Conservation (phyloP, 2,113 vertebrate species). For the Sigmodon hispidus region DNA sequence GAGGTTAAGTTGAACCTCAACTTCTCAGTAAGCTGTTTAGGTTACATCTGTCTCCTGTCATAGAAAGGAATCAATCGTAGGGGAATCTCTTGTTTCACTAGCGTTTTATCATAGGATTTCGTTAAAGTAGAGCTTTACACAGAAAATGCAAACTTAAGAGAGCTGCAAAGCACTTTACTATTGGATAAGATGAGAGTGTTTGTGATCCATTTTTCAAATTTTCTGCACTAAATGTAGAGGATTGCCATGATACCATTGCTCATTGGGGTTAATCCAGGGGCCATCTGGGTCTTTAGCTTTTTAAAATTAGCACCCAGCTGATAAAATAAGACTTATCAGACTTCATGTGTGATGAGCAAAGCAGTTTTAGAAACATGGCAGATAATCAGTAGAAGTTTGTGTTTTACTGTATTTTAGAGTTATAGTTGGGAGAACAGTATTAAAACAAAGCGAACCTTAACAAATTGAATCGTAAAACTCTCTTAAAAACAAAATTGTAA, state of each 20-base stretch:
- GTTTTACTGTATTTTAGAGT: conserved; percentile 30
- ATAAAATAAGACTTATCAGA: conserved; percentile 42
- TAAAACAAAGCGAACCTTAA: conserved; percentile 4
- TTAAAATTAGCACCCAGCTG: conserved; percentile 29
- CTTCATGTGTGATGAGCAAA: not conserved
- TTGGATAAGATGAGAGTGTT: not conserved
- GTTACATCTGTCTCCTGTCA: not conserved
- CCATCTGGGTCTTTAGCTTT: not conserved
- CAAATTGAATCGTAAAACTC: not conserved
- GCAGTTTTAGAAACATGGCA: not conserved
- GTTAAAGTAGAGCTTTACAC: not conserved
- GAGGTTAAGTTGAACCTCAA: no score
- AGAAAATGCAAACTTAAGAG: not conserved
- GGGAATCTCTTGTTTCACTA: not conserved
- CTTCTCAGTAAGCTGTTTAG: not conserved
- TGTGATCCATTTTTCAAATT: conserved; percentile 11
- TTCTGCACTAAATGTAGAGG: not conserved
- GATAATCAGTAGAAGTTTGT: not conserved
- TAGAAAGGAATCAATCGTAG: not conserved
- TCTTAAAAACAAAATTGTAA: not conserved
- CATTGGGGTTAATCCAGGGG: not conserved
- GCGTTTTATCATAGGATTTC: conserved; percentile 15
- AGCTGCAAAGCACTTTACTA: not conserved
- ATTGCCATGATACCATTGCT: not conserved
- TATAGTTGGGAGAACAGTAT: not conserved